Conservation (phyloP, 2,888 invertebrate species). For the Drosophila mercatorum region DNA sequence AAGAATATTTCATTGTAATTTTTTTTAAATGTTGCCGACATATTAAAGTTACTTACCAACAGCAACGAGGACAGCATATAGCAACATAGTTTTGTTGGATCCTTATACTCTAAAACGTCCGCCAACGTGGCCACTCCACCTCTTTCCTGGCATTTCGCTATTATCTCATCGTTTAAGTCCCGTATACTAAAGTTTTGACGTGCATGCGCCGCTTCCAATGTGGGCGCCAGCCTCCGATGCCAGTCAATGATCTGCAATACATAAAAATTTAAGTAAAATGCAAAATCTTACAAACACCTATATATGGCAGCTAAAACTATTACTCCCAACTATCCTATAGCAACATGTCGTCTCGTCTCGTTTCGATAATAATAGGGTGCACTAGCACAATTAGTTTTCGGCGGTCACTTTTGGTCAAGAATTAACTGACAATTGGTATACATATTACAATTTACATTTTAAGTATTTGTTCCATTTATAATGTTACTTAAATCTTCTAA, state of each 20-base stretch:
- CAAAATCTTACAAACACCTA: neutral
- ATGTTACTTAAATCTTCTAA: too few relatives aligned
- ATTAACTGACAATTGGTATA: too few relatives aligned
- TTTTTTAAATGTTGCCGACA: neutral
- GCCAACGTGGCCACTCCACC: slow-evolving; percentile 58
- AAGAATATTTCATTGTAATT: neutral
- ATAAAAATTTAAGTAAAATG: neutral
- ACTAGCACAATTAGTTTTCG: too few relatives aligned
- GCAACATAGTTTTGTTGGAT: slow-evolving; percentile 68
- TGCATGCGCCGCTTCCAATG: slow-evolving; percentile 77
- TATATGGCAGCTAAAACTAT: too few relatives aligned
- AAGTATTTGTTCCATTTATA: too few relatives aligned
- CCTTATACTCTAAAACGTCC: slow-evolving; percentile 76
- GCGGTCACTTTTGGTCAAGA: too few relatives aligned
- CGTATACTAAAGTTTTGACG: slow-evolving; percentile 83
- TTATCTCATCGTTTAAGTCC: slow-evolving; percentile 80
- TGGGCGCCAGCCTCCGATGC: slow-evolving; percentile 81
- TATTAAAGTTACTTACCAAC: slow-evolving; percentile 65
- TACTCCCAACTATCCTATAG: neutral
- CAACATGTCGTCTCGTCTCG: neutral
- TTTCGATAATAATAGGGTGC: too few relatives aligned
- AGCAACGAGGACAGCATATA: slow-evolving; percentile 80
- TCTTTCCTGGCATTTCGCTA: slow-evolving; percentile 65
- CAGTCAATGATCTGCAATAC: slow-evolving; percentile 77
- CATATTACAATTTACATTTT: too few relatives aligned